Evolutionary conservation across 2,888 invertebrate species (phyloP).

Genomic region (Cenopis cana): DNA sequence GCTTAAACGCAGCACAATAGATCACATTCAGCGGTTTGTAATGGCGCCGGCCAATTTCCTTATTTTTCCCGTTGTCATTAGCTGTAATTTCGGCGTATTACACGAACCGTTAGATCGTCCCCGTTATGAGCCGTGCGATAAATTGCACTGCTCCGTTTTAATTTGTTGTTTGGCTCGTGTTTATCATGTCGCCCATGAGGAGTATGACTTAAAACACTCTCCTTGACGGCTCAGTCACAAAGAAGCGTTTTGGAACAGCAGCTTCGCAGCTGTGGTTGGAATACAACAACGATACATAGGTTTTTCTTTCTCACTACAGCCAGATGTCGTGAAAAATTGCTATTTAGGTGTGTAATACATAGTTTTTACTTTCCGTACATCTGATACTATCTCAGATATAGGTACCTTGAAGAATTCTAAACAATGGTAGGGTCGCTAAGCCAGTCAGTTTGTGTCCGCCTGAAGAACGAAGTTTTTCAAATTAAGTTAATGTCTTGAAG

Average conservation of each 20-base stretch:
- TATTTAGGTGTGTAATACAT: too few relatives aligned
- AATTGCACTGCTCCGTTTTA: conserved; percentile 51
- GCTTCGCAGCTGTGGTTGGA: too few relatives aligned
- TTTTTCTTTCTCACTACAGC: too few relatives aligned
- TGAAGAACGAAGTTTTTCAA: too few relatives aligned
- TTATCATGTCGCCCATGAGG: too few relatives aligned
- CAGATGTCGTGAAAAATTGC: too few relatives aligned
- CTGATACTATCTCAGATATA: neutral
- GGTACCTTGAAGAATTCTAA: too few relatives aligned
- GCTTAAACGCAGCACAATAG: conserved; percentile 63
- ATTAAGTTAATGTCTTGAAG: too few relatives aligned
- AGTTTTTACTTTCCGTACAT: neutral
- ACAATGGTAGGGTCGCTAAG: too few relatives aligned
- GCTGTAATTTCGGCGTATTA: conserved; percentile 72
- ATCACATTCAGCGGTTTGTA: conserved; percentile 62
- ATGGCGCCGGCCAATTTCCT: conserved; percentile 67
- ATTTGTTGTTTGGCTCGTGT: conserved; percentile 40
- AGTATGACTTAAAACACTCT: neutral
- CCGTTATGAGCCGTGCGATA: conserved; percentile 50
- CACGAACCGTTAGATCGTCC: conserved; percentile 70
- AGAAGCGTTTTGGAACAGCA: too few relatives aligned
- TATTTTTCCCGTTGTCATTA: conserved; percentile 70
- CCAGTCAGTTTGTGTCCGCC: neutral
- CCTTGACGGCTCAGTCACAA: too few relatives aligned
- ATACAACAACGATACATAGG: too few relatives aligned